phyloP scores from a whole-genome alignment of 2,888 invertebrate species.

The Eupithecia subumbrata region DNA sequence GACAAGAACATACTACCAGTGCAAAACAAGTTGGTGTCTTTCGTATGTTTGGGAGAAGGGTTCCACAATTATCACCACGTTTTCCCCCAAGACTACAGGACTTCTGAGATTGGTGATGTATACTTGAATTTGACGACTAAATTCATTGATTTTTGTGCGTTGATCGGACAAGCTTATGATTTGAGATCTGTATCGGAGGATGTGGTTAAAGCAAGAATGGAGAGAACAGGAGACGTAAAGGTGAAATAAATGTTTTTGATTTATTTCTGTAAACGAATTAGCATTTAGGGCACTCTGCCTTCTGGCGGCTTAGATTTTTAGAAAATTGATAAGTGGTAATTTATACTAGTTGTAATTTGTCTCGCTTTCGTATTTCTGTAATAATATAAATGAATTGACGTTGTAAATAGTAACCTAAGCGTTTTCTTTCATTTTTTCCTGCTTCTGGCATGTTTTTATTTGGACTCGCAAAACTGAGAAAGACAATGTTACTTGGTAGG shows the following conservation, averaged over 20 bases:
- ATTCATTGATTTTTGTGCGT: conserved; percentile 44
- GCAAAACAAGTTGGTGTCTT: conserved; percentile 45
- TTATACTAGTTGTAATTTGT: too few relatives aligned
- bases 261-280: too few relatives aligned
- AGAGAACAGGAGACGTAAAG: conserved; percentile 17
- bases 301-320: too few relatives aligned
- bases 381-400: too few relatives aligned
- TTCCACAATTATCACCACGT: conserved; percentile 64
- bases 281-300: too few relatives aligned
- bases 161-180: conserved; percentile 47
- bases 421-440: too few relatives aligned
- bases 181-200: conserved; percentile 27
- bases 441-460: too few relatives aligned
- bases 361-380: too few relatives aligned
- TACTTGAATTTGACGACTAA: conserved; percentile 43
- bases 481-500: too few relatives aligned
- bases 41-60: conserved; percentile 53
- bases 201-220: conserved; percentile 20
- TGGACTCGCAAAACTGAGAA: too few relatives aligned
- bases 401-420: too few relatives aligned
- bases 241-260: neutral
- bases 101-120: conserved; percentile 52
- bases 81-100: conserved; percentile 58
- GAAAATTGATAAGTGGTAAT: too few relatives aligned
- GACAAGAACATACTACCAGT: conserved; percentile 60